Evolutionary conservation across 2,888 invertebrate species (phyloP).

Genomic region (Xestoiulus laeticollis): DNA sequence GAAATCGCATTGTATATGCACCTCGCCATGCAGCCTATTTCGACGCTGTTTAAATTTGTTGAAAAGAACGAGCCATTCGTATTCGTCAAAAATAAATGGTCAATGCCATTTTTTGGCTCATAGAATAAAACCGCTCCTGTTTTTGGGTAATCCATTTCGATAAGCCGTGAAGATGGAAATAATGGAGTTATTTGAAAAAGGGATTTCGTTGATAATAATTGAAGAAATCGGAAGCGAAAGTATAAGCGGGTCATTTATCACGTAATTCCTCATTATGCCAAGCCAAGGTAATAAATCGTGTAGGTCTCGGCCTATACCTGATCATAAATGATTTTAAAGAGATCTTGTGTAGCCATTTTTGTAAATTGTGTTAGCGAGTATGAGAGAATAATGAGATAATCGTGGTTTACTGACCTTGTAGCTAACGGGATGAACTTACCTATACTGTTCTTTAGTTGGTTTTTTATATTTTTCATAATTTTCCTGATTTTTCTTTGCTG

Average conservation of each 20-base stretch:
- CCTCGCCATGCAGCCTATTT: background rate
- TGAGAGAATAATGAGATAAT: too few species aligned
- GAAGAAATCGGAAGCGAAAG: background rate
- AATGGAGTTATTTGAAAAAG: slow-evolving; percentile 9
- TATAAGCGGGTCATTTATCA: background rate
- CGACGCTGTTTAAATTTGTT: background rate
- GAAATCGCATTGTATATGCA: background rate
- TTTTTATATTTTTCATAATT: too few species aligned
- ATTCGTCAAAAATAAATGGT: slow-evolving; percentile 13
- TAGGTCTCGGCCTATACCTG: too few species aligned
- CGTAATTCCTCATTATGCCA: background rate
- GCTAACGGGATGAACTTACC: too few species aligned
- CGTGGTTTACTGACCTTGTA: too few species aligned
- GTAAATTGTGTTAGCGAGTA: too few species aligned
- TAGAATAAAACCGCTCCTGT: background rate
- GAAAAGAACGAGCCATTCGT: background rate
- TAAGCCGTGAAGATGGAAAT: background rate
- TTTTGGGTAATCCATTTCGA: background rate
- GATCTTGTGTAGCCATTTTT: too few species aligned
- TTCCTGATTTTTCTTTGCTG: too few species aligned
- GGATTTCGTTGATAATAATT: background rate
- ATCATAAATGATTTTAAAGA: too few species aligned
- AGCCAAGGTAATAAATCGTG: too few species aligned
- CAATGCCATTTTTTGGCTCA: background rate
- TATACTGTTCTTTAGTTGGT: too few species aligned